Evolutionary conservation across 1,140 invertebrate species (phyloP), one percentile per base, ranked within the genome.

Genomic region (Drosophila nigromelanica): DNA sequence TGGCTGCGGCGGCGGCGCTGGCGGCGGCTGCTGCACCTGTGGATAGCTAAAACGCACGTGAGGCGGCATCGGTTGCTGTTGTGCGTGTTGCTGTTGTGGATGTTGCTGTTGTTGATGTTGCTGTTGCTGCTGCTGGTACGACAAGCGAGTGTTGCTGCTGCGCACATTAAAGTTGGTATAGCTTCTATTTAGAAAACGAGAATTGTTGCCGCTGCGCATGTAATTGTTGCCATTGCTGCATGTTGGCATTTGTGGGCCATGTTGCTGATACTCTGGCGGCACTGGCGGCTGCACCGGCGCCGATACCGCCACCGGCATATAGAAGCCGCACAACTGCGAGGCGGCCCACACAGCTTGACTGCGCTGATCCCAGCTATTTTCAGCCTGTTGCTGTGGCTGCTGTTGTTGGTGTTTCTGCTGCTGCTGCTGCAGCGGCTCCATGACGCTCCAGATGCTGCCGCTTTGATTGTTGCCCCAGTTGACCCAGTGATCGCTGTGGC

Each of bases 401-500:
- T 45, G 18, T 14, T 61, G 47, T 12, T 54, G 33, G 5, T 43
- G 54, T 5, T 51, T 30, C 3, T 39, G 54, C 0, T 45, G 55
- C 0, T 60, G 60, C 10, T 70, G 52, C 11, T 30, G 10, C 8
- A 62, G 71, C 11, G 30, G 33, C 30, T 48, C 18, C 6, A 37
- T 35, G 8, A 55, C 48, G 14, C 48, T 59, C 70, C 70, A 67
- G n/a, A 73, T 68, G 47, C 42, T 66, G 62, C 21, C 18, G 18
- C 33, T 30, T 4, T 42, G 55, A 50, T 33, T 73, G 51, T 35
- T 69, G n/a, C 58, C 30, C 47, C 56, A 59, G 24, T 35, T 42
- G 15, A 48, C 5, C 39, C 39, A 30, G 15, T 14, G 47, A 6
- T 61, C 50, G 14, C 5, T 37, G 18, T 40, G 12, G 5, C 8